phyloP scores from a whole-genome alignment of 2,797 vertebrate genomes.

The Sternarchorhynchus goeldii region DNA sequence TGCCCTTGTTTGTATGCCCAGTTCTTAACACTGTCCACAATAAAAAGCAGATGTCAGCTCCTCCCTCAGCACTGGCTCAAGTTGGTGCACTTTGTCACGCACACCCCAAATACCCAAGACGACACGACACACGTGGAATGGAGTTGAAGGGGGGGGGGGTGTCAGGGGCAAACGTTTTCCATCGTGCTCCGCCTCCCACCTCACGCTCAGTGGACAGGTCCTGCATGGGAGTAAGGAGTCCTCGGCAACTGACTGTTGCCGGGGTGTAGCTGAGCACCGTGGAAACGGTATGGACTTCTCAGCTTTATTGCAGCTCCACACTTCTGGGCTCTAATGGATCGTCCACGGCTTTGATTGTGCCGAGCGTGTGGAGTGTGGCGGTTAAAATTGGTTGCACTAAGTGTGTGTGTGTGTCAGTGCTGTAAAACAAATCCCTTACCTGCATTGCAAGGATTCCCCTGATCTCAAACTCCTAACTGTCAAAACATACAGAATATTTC shows the following conservation, averaged over 20 bases:
- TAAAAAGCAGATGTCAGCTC: conserved; percentile 6
- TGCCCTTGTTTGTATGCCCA: not conserved
- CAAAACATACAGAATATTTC: not conserved
- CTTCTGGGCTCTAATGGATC: not conserved
- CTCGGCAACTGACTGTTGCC: not conserved
- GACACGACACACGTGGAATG: conserved; percentile 15
- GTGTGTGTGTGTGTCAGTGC: not conserved
- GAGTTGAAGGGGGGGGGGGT: not conserved
- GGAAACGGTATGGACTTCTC: not conserved
- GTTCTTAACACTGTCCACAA: conserved; percentile 11
- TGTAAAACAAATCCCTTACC: not conserved
- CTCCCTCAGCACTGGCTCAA: not conserved
- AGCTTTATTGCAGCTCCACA: conserved; percentile 18
- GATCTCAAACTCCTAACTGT: not conserved
- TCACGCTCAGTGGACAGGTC: not conserved
- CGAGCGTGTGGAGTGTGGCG: not conserved
- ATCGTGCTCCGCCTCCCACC: conserved; percentile 10
- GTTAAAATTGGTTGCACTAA: not conserved
- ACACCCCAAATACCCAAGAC: conserved; percentile 20
- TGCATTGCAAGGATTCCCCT: not conserved
- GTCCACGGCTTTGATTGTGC: not conserved
- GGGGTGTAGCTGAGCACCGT: not conserved
- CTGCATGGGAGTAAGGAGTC: too few species aligned
- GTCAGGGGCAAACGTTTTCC: not conserved
- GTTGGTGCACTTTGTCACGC: not conserved